Percentiles rank a stretch among this genome's conserved stretches.
phyloP scores from a whole-genome alignment of 2,888 invertebrate species.

The Hofmannophila pseudospretella region DNA sequence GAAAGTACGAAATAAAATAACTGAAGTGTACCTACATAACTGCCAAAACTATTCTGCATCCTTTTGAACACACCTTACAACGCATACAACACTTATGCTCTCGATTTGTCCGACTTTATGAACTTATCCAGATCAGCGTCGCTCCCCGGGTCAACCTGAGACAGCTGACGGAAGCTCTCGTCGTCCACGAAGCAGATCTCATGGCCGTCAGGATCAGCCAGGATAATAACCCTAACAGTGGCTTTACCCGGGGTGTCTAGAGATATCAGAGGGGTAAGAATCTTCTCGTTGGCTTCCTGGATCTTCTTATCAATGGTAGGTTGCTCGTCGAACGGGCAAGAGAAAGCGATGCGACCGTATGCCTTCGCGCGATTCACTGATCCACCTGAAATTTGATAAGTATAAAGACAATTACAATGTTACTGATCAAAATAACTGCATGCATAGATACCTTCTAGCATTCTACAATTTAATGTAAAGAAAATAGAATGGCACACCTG shows the following conservation, averaged over 20 bases:
- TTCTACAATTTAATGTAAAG: no score
- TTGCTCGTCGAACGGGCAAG: constrained; percentile 88
- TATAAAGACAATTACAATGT: not conserved
- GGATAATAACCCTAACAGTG: constrained; percentile 95
- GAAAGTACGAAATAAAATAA: no score
- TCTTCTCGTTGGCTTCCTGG: constrained; percentile 82
- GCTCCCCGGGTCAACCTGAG: constrained; percentile 90
- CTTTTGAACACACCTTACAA: no score
- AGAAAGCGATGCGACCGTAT: constrained; percentile 97
- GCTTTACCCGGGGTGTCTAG: constrained; percentile 98
- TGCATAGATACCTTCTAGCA: no score
- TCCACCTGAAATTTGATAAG: constrained; percentile 55
- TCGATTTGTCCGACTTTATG: constrained; percentile 82
- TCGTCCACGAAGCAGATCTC: constrained; percentile 99
- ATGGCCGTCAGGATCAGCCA: constrained; percentile 97
- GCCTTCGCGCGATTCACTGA: constrained; percentile 91
- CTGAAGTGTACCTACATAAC: no score
- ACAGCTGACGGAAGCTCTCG: constrained; percentile 93
- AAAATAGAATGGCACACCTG: no score
- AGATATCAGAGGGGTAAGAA: constrained; percentile 93
- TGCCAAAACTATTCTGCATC: no score
- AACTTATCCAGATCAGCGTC: constrained; percentile 87
- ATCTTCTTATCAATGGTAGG: constrained; percentile 86
- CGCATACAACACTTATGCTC: no score
- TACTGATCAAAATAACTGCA: no score